Conservation (phyloP, 2,113 vertebrate genomes). For the Parotia lawesii region DNA sequence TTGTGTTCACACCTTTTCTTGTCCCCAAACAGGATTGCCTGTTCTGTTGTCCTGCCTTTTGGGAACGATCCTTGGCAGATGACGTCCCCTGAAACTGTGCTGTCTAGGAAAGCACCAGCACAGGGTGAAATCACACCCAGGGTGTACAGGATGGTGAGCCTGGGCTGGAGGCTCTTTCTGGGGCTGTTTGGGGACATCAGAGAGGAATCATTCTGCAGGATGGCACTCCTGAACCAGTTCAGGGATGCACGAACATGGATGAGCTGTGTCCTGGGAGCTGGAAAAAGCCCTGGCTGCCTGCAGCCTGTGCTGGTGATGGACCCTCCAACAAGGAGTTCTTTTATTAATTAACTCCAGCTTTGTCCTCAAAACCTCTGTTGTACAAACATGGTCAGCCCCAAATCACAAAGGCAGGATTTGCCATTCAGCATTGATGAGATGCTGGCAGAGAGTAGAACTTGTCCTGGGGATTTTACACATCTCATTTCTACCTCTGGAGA, state of each 20-base stretch:
- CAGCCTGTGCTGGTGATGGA: neutral
- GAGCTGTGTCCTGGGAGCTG: neutral
- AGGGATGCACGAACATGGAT: fast-evolving
- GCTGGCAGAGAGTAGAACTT: neutral
- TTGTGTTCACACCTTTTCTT: neutral
- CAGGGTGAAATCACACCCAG: neutral
- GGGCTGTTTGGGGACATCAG: neutral
- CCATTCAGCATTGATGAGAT: neutral
- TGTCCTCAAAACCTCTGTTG: neutral
- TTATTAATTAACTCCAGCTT: neutral
- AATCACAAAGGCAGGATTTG: neutral
- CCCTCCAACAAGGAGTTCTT: fast-evolving
- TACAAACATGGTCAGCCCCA: neutral
- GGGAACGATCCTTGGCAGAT: neutral
- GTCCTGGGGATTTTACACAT: neutral
- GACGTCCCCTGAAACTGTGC: neutral
- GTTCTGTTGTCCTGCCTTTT: neutral
- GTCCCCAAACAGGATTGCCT: neutral
- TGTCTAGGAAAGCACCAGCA: neutral
- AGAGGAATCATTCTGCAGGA: no score
- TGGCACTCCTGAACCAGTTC: neutral
- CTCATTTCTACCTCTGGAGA: neutral
- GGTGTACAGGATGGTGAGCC: neutral
- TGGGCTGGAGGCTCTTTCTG: neutral
- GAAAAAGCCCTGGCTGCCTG: neutral